Conservation (phyloP, 2,113 vertebrate species). For the Tetrao urogallus region DNA sequence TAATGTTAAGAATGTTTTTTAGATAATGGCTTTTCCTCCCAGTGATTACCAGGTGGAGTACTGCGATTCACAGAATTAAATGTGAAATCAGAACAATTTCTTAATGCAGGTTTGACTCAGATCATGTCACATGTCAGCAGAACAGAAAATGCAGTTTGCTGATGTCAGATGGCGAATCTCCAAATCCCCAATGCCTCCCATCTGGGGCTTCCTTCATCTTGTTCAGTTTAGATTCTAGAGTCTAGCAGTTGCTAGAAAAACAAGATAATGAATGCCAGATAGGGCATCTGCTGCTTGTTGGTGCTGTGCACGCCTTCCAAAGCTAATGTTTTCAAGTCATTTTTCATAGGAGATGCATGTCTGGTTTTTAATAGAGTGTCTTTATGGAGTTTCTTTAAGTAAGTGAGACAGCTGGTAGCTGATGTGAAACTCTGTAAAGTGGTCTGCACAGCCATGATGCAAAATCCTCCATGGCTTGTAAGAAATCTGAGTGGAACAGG, state of each 20-base stretch:
- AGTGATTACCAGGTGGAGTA: background rate
- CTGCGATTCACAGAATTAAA: background rate
- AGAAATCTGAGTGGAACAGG: slow-evolving; percentile 26
- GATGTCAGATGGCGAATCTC: slow-evolving; percentile 35
- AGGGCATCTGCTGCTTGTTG: background rate
- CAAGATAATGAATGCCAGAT: slow-evolving; percentile 9
- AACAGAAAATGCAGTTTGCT: background rate
- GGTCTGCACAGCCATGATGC: background rate
- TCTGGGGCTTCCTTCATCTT: slow-evolving; percentile 31
- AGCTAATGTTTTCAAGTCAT: background rate
- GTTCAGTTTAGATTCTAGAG: slow-evolving; percentile 17
- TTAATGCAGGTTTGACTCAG: background rate
- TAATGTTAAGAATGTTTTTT: background rate
- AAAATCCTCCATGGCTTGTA: background rate
- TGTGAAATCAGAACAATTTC: background rate
- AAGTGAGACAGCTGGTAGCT: background rate
- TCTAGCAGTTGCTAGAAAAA: slow-evolving; percentile 36
- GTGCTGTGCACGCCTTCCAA: background rate
- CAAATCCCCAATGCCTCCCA: slow-evolving; percentile 28
- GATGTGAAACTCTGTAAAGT: background rate
- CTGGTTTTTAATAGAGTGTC: background rate
- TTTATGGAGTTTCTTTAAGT: background rate
- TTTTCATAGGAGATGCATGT: background rate
- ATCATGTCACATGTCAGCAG: background rate
- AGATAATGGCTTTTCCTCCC: background rate